These are phyloP conservation scores for Bombus haemorrhoidalis DNA, from an alignment of 1,140 invertebrate genomes.

Conservation along the genomic window DNA sequence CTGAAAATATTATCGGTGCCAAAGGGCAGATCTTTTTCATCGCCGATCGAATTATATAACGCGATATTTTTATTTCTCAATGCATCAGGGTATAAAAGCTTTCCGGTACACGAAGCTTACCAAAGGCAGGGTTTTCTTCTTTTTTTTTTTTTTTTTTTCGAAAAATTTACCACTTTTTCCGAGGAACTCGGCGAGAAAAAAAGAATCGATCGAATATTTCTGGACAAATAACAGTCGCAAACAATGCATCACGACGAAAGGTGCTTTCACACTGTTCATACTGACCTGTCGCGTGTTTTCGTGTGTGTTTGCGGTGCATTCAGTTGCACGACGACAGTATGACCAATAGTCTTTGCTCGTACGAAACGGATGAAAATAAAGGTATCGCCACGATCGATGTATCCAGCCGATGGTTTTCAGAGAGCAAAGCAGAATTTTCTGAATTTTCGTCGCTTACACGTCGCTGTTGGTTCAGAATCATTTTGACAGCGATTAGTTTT, in stretches of 20 bases:
- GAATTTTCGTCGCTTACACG: background rate
- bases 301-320: background rate
- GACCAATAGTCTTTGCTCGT: background rate
- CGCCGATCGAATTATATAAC: background rate
- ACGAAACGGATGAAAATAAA: background rate
- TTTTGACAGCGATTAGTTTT: background rate
- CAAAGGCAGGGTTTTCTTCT: too few species aligned
- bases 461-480: background rate
- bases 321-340: background rate
- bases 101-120: background rate
- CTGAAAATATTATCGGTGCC: background rate
- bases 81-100: background rate
- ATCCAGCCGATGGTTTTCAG: background rate
- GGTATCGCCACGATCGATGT: background rate
- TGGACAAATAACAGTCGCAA: background rate
- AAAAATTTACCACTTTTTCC: background rate
- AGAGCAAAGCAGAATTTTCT: background rate
- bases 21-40: background rate
- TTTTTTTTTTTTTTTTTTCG: background rate
- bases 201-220: background rate
- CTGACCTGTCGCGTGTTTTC: background rate
- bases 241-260: slow-evolving; percentile 2
- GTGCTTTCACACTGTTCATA: slow-evolving; percentile 6
- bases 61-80: background rate
- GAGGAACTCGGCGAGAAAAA: background rate